These are phyloP conservation scores for Propsilocerus akamusi DNA, from an alignment of 1,140 invertebrate species.

Conservation along the genomic window DNA sequence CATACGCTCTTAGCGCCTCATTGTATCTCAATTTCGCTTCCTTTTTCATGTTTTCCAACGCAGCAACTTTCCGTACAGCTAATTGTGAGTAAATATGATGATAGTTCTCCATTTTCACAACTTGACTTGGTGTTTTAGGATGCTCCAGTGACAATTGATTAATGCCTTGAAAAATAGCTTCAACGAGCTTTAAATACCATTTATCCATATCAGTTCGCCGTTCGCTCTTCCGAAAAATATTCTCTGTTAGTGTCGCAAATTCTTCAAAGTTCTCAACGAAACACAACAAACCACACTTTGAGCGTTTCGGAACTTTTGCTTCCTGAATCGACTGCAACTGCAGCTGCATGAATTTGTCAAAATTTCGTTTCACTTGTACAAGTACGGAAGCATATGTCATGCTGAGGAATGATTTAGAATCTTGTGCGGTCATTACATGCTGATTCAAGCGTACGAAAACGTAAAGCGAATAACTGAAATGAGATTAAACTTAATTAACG, in stretches of 20 bases:
- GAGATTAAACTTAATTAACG: neutral
- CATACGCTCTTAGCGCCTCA: slow-evolving; percentile 79
- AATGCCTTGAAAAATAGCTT: slow-evolving; percentile 75
- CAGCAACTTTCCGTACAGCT: slow-evolving; percentile 77
- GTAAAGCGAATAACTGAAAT: slow-evolving; percentile 74
- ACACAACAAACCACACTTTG: slow-evolving; percentile 79
- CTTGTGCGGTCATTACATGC: slow-evolving; percentile 79
- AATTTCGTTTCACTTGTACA: slow-evolving; percentile 85
- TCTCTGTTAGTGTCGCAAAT: slow-evolving; percentile 73
- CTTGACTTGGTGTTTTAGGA: slow-evolving; percentile 83
- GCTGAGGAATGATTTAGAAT: slow-evolving; percentile 78
- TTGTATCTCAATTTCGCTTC: slow-evolving; percentile 84
- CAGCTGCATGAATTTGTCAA: slow-evolving; percentile 82
- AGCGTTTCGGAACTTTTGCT: slow-evolving; percentile 44
- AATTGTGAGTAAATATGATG: slow-evolving; percentile 81
- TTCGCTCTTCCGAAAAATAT: slow-evolving; percentile 71
- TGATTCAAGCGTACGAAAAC: slow-evolving; percentile 74
- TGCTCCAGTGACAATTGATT: slow-evolving; percentile 64
- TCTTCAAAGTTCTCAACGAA: slow-evolving; percentile 87
- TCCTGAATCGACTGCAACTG: slow-evolving; percentile 72
- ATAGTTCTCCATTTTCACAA: slow-evolving; percentile 95
- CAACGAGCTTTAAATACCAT: slow-evolving; percentile 75
- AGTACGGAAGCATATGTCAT: slow-evolving; percentile 76
- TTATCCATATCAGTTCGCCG: slow-evolving; percentile 90
- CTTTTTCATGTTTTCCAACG: slow-evolving; percentile 72